Evolutionary conservation across 2,888 invertebrate species (phyloP).

Genomic region (Hermaeophaga mercurialis): DNA sequence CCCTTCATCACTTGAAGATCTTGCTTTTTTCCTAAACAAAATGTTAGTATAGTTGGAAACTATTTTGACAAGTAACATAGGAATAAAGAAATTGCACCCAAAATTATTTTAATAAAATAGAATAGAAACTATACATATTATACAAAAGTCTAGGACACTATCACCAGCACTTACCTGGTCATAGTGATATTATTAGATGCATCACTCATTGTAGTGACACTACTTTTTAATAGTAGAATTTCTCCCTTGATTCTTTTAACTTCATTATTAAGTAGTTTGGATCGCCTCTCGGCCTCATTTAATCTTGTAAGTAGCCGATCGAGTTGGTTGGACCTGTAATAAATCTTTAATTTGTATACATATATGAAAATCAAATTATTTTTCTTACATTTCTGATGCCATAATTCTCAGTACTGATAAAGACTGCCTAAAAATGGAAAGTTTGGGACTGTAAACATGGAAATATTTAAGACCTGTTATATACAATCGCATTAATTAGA

Average conservation of each 20-base stretch:
- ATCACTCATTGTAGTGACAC: neutral
- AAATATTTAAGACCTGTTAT: neutral
- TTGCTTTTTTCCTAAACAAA: too few relatives aligned
- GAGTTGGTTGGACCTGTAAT: constrained; percentile 24
- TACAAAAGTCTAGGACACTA: too few relatives aligned
- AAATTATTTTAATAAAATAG: too few relatives aligned
- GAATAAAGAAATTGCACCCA: too few relatives aligned
- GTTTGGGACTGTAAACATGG: neutral
- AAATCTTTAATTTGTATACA: neutral
- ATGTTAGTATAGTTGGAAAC: too few relatives aligned
- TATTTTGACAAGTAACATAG: too few relatives aligned
- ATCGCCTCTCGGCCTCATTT: constrained; percentile 38
- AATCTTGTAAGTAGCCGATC: constrained; percentile 30
- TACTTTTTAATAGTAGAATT: constrained; percentile 30
- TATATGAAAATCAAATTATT: neutral
- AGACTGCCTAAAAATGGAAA: neutral
- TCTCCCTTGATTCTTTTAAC: constrained; percentile 38
- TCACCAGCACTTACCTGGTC: too few relatives aligned
- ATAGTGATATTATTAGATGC: too few relatives aligned
- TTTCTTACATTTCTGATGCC: constrained; percentile 2
- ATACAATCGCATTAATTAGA: constrained; percentile 3
- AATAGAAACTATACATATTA: too few relatives aligned
- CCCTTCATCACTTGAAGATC: constrained; percentile 10
- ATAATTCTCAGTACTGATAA: neutral
- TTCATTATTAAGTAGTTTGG: constrained; percentile 36